These are phyloP conservation scores for Anorthoa munda DNA, from an alignment of 2,888 invertebrate genomes.

Conservation along the genomic window DNA sequence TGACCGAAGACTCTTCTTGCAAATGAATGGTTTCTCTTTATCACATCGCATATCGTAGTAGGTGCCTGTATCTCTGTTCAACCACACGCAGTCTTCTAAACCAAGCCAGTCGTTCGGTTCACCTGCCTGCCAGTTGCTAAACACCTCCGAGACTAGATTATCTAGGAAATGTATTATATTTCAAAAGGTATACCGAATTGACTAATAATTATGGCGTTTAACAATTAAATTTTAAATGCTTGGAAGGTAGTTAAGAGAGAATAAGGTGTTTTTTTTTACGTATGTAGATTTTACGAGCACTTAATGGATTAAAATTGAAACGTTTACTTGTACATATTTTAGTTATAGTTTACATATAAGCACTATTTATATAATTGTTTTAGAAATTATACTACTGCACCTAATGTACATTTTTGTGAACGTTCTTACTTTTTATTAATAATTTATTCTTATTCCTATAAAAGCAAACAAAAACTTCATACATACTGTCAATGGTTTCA, in stretches of 20 bases:
- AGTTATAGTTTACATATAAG: no score
- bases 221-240: background rate
- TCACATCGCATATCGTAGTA: slow-evolving; percentile 76
- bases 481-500: slow-evolving; percentile 73
- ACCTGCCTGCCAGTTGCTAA: slow-evolving; percentile 71
- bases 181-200: no score
- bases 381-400: no score
- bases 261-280: no score
- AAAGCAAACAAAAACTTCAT: background rate
- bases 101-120: slow-evolving; percentile 71
- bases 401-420: no score
- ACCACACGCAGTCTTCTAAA: slow-evolving; percentile 74
- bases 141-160: slow-evolving; percentile 74
- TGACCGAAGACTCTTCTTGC: slow-evolving; percentile 77
- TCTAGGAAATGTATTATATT: slow-evolving; percentile 1
- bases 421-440: no score
- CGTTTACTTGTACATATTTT: no score
- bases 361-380: no score
- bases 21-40: slow-evolving; percentile 73
- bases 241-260: background rate
- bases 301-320: no score
- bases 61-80: slow-evolving; percentile 41
- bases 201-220: no score
- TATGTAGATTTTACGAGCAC: no score
- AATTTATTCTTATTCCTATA: no score